Evolutionary conservation across 2,797 vertebrate genomes (phyloP), one percentile per base, ranked within the genome.

Genomic region (Lophotriccus pileatus): DNA sequence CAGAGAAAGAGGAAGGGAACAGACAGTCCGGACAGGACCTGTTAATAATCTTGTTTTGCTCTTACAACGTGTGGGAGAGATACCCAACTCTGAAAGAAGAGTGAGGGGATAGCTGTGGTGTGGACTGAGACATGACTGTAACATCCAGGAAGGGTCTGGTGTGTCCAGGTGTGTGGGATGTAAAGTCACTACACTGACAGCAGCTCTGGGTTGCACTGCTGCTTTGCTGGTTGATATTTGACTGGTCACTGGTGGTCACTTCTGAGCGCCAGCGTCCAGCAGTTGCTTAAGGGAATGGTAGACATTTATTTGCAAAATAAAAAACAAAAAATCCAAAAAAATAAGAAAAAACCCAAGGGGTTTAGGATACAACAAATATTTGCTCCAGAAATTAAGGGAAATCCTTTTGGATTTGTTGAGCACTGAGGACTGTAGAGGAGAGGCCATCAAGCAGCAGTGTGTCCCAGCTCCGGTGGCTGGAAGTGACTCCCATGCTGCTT

Each of bases 251-350:
- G 18, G 3, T 9, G 23, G 41, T 22, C 34, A 14, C 50, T 84
- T 41, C 24, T 0, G 1, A 55, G 37, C 0, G 0, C 36, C 64
- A 84, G 27, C 41, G 39, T 79, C 25, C 44, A 49, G 22, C 36
- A 20, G 32, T 60, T 77, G 53, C 56, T 89, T 68, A 77, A 83
- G 75, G 52, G 72, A 77, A 55, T 39, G 20, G 19, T 23, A 36
- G 78, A 44, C 53, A 46, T 90, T 90, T 74, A 53, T 56, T 47
- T 19, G 50, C 30, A 70, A 27, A 69, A 63, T 43, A 74, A 23
- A 70, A 58, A 3, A 3, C 16, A 70, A 47, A 30, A 32, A 2
- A 24, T 8, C 24, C 14, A 4, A 8, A 60, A 23, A 3, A 44
- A 34, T 14, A 18, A 10, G 15, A 39, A 19, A 28, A 13, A 1